Conservation (phyloP, 2,113 vertebrate species). For the Sinosuthora webbiana region DNA sequence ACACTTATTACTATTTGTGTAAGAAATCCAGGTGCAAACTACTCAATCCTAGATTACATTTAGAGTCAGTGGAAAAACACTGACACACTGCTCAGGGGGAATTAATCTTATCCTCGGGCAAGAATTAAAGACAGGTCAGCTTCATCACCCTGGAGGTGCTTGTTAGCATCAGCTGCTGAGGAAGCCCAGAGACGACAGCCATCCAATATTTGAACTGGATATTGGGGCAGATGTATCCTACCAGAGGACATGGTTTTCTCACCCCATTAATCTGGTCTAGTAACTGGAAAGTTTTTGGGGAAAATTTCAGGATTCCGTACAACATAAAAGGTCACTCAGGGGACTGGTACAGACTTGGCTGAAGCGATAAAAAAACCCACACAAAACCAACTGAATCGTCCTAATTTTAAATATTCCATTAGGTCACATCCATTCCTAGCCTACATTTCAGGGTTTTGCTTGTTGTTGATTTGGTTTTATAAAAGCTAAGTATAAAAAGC, state of each 20-base stretch:
- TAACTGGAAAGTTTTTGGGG: not conserved
- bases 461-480: not conserved
- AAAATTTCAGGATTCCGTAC: not conserved
- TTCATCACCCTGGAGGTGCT: not conserved
- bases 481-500: not conserved
- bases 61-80: not conserved
- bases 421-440: not conserved
- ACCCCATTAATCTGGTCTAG: not conserved
- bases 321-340: not conserved
- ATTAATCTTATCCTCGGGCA: not conserved
- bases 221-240: not conserved
- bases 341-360: not conserved
- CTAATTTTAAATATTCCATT: not conserved
- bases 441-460: accelerated
- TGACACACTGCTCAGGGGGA: not conserved
- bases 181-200: not conserved
- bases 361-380: not conserved
- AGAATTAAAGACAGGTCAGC: not conserved
- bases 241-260: not conserved
- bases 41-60: not conserved
- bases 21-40: not conserved
- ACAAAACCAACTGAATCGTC: not conserved
- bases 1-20: not conserved
- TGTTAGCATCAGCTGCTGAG: not conserved
- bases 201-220: not conserved